Evolutionary conservation across 2,797 vertebrate genomes (phyloP).

Genomic region (Ceyx erithaca): DNA sequence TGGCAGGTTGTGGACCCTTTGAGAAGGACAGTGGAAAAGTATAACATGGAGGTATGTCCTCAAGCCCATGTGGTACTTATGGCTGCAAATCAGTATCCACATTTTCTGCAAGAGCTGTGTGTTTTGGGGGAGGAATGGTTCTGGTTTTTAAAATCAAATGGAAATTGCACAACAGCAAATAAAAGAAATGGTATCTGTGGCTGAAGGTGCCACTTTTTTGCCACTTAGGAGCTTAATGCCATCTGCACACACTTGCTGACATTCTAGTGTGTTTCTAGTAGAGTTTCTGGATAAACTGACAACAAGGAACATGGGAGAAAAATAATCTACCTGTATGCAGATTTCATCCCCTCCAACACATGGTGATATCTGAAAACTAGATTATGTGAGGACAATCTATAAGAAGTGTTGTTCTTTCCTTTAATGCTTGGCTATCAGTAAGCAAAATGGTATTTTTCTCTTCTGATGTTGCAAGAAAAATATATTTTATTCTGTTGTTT

Average conservation of each 20-base stretch:
- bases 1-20: constrained; percentile 99
- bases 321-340: not conserved
- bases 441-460: not conserved
- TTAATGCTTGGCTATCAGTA: not conserved
- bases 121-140: not conserved
- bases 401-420: not conserved
- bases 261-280: not conserved
- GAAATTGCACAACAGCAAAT: not conserved
- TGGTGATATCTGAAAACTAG: not conserved
- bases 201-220: not conserved
- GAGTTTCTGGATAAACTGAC: not conserved
- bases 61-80: not conserved
- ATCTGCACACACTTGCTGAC: not conserved
- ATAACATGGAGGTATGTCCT: constrained; percentile 95
- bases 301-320: not conserved
- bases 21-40: constrained; percentile 95
- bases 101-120: not conserved
- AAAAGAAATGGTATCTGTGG: not conserved
- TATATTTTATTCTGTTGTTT: not conserved
- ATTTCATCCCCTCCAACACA: not conserved
- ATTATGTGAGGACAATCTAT: not conserved
- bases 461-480: not conserved
- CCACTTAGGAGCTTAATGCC: not conserved
- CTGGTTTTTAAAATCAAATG: not conserved
- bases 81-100: not conserved